Conservation (phyloP, 1,140 invertebrate genomes). For the Chymomyza costata region DNA sequence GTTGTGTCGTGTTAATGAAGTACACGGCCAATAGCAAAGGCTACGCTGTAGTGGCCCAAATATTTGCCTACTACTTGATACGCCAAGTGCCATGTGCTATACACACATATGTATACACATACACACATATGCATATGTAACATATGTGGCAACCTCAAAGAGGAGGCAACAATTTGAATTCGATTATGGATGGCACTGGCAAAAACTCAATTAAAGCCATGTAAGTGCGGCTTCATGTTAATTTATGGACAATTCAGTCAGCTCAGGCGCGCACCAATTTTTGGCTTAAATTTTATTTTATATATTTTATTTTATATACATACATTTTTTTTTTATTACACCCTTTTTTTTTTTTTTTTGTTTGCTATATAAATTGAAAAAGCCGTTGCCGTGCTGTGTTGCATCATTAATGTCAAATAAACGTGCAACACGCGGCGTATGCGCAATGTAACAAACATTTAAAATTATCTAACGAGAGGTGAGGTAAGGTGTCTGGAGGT, state of each 20-base stretch:
- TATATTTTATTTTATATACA: too few relatives aligned
- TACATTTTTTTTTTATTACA: too few relatives aligned
- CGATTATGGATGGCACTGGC: slow-evolving; percentile 39
- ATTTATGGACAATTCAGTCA: slow-evolving; percentile 63
- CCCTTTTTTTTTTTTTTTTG: too few relatives aligned
- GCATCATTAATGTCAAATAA: slow-evolving; percentile 8
- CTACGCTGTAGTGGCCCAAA: too few relatives aligned
- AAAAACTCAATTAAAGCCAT: slow-evolving; percentile 59
- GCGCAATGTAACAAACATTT: background rate
- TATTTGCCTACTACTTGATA: too few relatives aligned
- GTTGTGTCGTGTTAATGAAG: slow-evolving; percentile 9
- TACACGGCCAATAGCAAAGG: background rate
- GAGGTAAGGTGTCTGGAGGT: too few relatives aligned
- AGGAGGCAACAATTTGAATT: slow-evolving; percentile 40
- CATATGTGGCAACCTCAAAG: background rate
- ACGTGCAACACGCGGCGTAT: slow-evolving; percentile 2
- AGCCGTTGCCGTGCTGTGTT: slow-evolving; percentile 2
- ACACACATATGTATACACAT: background rate
- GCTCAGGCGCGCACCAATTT: too few relatives aligned
- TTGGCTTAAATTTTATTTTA: too few relatives aligned
- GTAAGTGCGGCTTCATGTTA: slow-evolving; percentile 43
- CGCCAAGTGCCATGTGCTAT: slow-evolving; percentile 2
- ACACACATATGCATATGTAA: background rate
- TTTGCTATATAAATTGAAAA: too few relatives aligned
- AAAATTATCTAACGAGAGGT: too few relatives aligned